phyloP scores from a whole-genome alignment of 1,140 invertebrate genomes.

The Venturia canescens region DNA sequence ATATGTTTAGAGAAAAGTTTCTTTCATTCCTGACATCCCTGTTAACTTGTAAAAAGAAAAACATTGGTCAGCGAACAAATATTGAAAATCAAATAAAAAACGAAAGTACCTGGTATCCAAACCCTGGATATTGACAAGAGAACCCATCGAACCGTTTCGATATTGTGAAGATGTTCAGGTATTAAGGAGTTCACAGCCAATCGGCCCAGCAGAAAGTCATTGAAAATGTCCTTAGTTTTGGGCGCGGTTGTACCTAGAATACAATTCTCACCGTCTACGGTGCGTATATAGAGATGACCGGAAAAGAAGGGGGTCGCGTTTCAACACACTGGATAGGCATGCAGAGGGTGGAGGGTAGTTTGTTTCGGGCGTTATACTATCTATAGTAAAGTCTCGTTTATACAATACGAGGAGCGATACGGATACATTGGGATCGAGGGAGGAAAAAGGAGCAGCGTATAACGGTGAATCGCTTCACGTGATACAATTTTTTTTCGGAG shows the following conservation, averaged over 20 bases:
- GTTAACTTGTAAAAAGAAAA: too few relatives aligned
- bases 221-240: background rate
- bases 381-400: background rate
- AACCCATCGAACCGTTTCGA: too few relatives aligned
- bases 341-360: too few relatives aligned
- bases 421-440: background rate
- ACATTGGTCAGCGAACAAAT: too few relatives aligned
- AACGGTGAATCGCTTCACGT: constrained; percentile 16
- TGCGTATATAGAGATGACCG: background rate
- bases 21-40: too few relatives aligned
- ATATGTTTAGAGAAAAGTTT: too few relatives aligned
- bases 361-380: constrained; percentile 26
- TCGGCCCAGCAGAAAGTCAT: too few relatives aligned
- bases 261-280: background rate
- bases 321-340: background rate
- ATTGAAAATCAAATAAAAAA: too few relatives aligned
- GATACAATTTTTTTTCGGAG: constrained; percentile 23
- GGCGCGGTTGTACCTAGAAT: background rate
- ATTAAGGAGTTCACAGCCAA: background rate
- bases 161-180: too few relatives aligned
- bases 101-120: too few relatives aligned
- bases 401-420: constrained; percentile 20
- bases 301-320: background rate
- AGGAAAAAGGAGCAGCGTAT: constrained; percentile 14
- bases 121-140: too few relatives aligned